phyloP scores from a whole-genome alignment of 2,797 vertebrate species.

The Sparidentex hasta region DNA sequence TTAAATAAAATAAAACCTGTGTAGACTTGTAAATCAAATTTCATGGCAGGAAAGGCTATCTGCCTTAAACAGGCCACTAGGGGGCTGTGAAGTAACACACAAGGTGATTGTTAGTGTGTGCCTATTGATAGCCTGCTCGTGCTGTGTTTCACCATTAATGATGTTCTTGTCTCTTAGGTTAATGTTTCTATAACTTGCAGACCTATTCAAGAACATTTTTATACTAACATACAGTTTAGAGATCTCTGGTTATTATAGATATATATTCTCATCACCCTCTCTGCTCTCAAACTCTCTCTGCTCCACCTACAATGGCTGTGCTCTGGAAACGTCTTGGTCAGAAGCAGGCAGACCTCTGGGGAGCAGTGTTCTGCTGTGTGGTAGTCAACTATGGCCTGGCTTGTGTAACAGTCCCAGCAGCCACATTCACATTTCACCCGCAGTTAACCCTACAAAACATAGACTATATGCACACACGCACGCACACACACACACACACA shows the following conservation, averaged over 20 bases:
- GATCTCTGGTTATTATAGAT: constrained; percentile 4
- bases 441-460: constrained; percentile 78
- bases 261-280: constrained; percentile 34
- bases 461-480: constrained; percentile 43
- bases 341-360: constrained; percentile 75
- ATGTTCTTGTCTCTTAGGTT: constrained; percentile 10
- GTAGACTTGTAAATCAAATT: constrained; percentile 26
- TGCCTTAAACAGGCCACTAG: constrained; percentile 71
- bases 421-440: constrained; percentile 80
- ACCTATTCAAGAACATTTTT: constrained; percentile 10
- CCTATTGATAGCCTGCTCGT: background rate
- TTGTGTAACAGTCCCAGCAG: constrained; percentile 80
- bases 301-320: constrained; percentile 52
- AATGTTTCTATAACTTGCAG: constrained; percentile 9
- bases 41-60: constrained; percentile 37
- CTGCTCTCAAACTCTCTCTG: constrained; percentile 32
- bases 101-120: constrained; percentile 21
- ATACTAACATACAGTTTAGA: constrained; percentile 14
- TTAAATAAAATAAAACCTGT: constrained; percentile 6
- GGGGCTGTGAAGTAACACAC: constrained; percentile 73
- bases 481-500: constrained; percentile 39
- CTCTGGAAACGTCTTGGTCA: constrained; percentile 66
- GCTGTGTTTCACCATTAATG: constrained; percentile 5
- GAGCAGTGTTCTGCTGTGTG: constrained; percentile 82
- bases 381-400: constrained; percentile 81